Percentiles rank a stretch among this genome's conserved stretches.
Evolutionary conservation across 2,797 vertebrate species (phyloP).

Genomic region (Merluccius polli): DNA sequence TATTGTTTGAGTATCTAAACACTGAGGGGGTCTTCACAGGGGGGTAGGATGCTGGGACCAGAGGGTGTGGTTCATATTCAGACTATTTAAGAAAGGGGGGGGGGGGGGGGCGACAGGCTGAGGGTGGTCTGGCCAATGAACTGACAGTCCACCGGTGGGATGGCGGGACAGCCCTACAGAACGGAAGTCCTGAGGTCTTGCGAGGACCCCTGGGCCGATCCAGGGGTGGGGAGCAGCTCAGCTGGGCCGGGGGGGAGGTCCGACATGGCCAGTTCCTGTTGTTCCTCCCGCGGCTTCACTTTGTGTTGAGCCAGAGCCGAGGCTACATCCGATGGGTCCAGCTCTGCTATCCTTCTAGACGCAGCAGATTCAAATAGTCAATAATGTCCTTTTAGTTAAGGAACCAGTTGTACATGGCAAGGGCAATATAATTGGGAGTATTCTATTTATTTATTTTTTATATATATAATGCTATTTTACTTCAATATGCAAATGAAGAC

Average conservation of each 20-base stretch:
- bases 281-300: constrained; percentile 28
- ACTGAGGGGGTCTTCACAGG: neutral
- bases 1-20: neutral
- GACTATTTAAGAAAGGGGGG: constrained; percentile 1
- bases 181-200: constrained; percentile 58
- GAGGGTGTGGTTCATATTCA: constrained; percentile 4
- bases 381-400: no score
- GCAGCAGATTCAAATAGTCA: neutral
- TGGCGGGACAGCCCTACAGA: constrained; percentile 37
- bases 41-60: neutral
- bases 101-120: neutral
- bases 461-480: neutral
- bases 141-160: neutral
- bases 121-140: constrained; percentile 32
- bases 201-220: constrained; percentile 37
- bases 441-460: neutral
- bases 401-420: neutral
- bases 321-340: constrained; percentile 39
- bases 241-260: constrained; percentile 37
- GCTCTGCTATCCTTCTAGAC: constrained; percentile 42
- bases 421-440: neutral
- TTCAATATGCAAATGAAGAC: neutral
- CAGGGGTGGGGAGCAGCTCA: constrained; percentile 34
- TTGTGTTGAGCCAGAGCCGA: constrained; percentile 42
- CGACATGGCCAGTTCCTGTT: constrained; percentile 53